Conservation (phyloP, 2,797 vertebrate species). For the Bufotes viridis region DNA sequence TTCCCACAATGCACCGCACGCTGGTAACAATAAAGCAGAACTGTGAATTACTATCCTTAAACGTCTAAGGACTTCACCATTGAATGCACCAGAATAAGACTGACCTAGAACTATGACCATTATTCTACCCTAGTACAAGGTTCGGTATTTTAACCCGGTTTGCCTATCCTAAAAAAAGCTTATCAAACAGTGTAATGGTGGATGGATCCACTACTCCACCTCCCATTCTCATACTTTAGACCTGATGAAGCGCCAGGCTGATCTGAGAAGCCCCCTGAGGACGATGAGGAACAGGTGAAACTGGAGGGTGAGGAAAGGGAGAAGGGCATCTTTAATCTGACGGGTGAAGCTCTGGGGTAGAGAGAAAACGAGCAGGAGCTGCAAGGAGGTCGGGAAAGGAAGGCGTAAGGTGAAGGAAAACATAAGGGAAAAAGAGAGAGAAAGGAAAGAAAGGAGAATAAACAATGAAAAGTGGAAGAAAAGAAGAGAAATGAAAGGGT, state of each 20-base stretch:
- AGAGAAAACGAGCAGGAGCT: constrained; percentile 88
- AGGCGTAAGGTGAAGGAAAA: constrained; percentile 62
- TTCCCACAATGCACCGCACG: background rate
- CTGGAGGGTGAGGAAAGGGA: constrained; percentile 80
- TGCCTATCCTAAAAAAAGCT: background rate
- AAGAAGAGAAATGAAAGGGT: constrained; percentile 43
- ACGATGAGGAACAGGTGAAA: constrained; percentile 81
- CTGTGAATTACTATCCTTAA: background rate
- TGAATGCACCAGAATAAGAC: background rate
- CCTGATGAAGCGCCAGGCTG: constrained; percentile 67
- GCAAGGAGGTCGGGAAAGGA: constrained; percentile 64
- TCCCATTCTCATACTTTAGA: constrained; percentile 81
- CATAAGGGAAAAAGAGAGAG: constrained; percentile 30
- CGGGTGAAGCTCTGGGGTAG: constrained; percentile 84
- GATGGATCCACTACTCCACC: constrained; percentile 22
- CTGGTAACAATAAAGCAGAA: background rate
- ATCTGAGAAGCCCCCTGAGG: constrained; percentile 78
- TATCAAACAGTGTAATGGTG: background rate
- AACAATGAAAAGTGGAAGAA: constrained; percentile 51
- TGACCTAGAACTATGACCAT: background rate
- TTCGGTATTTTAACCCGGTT: background rate
- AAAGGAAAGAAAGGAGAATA: constrained; percentile 59
- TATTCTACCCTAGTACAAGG: too few relatives aligned
- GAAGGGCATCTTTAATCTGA: constrained; percentile 83
- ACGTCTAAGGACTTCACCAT: background rate